Evolutionary conservation across 2,113 vertebrate genomes (phyloP).

Genomic region (Ictalurus furcatus): DNA sequence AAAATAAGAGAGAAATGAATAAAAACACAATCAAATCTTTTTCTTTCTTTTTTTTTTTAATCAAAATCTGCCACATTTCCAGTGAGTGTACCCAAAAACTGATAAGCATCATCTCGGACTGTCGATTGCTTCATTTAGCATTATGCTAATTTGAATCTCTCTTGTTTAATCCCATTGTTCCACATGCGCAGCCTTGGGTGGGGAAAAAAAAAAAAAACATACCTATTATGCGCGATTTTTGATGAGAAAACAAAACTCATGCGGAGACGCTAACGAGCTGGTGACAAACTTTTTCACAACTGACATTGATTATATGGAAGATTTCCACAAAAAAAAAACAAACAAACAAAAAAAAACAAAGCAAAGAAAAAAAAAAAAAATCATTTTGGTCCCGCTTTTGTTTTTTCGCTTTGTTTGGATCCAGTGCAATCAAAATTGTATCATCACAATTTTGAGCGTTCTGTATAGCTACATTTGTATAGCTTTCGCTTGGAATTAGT

Average conservation of each 20-base stretch:
- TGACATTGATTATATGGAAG: not conserved
- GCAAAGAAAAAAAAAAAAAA: not conserved
- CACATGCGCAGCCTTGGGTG: not conserved
- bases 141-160: constrained; percentile 26
- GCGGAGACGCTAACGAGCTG: not conserved
- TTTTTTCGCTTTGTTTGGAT: not conserved
- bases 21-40: not conserved
- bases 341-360: not conserved
- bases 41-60: too few species aligned
- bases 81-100: not conserved
- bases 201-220: not conserved
- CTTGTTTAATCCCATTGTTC: constrained; percentile 12
- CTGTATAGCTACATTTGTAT: not conserved
- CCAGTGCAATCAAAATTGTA: not conserved
- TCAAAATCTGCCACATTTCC: not conserved
- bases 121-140: constrained; percentile 8
- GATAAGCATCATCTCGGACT: not conserved
- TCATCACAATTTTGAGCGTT: not conserved
- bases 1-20: not conserved
- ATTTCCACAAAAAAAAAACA: not conserved
- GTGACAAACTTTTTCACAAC: not conserved
- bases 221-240: not conserved
- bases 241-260: not conserved
- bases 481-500: not conserved
- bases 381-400: not conserved